phyloP scores from a whole-genome alignment of 1,140 invertebrate genomes.

The Hesperophylax magnus region DNA sequence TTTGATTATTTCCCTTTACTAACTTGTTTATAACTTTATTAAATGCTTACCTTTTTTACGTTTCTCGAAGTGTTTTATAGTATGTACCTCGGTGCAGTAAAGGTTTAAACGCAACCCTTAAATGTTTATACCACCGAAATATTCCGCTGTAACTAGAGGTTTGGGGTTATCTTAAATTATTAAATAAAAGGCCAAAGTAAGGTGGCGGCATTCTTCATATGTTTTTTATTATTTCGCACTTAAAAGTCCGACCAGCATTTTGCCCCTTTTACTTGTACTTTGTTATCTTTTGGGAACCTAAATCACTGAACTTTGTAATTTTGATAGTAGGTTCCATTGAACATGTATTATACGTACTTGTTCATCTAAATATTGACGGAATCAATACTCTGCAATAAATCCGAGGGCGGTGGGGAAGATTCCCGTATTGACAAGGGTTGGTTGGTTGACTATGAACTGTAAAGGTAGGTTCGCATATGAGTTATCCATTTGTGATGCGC shows the following conservation, averaged over 20 bases:
- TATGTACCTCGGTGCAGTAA: neutral
- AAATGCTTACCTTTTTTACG: neutral
- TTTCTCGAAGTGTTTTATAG: neutral
- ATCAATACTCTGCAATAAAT: neutral
- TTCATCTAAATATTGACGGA: too few species aligned
- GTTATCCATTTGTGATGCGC: slow-evolving; percentile 52
- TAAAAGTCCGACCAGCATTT: too few species aligned
- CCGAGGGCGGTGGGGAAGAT: neutral
- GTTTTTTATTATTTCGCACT: too few species aligned
- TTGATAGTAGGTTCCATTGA: neutral
- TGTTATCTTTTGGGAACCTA: neutral
- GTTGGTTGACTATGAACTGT: neutral
- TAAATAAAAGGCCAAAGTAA: too few species aligned
- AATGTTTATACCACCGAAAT: neutral
- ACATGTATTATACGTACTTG: neutral
- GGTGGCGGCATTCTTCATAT: too few species aligned
- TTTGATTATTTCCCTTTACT: slow-evolving; percentile 3
- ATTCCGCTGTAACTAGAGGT: neutral
- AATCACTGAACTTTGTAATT: neutral
- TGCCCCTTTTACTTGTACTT: neutral
- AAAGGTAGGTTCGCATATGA: slow-evolving; percentile 41
- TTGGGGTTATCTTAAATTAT: too few species aligned
- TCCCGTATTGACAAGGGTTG: slow-evolving; percentile 28
- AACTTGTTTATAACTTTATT: neutral
- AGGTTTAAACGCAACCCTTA: neutral